Percentiles rank a stretch among this genome's conserved stretches.
Evolutionary conservation across 2,888 invertebrate genomes (phyloP).

Genomic region (Rhagonycha fulva): DNA sequence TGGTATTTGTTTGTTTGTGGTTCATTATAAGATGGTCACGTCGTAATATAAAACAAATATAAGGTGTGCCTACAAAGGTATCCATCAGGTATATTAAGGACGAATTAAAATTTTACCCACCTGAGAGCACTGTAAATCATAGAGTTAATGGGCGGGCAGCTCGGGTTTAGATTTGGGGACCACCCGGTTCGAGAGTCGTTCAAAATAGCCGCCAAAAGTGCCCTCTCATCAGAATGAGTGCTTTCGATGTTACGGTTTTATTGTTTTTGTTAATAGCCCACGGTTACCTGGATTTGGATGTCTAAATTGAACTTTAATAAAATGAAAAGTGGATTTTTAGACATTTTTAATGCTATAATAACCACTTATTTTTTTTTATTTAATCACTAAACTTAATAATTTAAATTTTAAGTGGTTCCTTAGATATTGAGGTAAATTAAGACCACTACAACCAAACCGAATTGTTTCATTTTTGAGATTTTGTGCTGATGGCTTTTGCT

Average conservation of each 20-base stretch:
- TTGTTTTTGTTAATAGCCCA: slow-evolving; percentile 30
- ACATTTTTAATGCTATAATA: background rate
- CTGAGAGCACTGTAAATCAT: slow-evolving; percentile 40
- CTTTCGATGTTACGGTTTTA: slow-evolving; percentile 27
- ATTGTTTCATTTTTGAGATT: background rate
- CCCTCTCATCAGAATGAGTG: slow-evolving; percentile 29
- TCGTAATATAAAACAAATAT: slow-evolving; percentile 46
- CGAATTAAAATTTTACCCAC: slow-evolving; percentile 41
- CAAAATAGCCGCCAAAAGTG: slow-evolving; percentile 23
- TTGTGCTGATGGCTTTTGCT: too few species aligned
- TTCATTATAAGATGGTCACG: slow-evolving; percentile 38
- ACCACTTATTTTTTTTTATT: background rate
- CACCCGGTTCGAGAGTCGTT: slow-evolving; percentile 26
- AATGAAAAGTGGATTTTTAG: background rate
- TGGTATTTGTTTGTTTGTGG: slow-evolving; percentile 12
- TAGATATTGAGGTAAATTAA: too few species aligned
- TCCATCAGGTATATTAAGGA: slow-evolving; percentile 42
- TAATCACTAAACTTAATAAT: background rate
- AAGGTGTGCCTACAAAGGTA: slow-evolving; percentile 42
- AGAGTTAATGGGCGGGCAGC: slow-evolving; percentile 37
- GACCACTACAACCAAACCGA: background rate
- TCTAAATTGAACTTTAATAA: slow-evolving; percentile 9
- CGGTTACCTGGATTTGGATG: slow-evolving; percentile 18
- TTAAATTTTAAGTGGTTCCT: background rate
- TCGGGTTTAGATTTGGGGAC: slow-evolving; percentile 18